phyloP scores from a whole-genome alignment of 2,113 vertebrate genomes.

The Leptobrachium leishanense region DNA sequence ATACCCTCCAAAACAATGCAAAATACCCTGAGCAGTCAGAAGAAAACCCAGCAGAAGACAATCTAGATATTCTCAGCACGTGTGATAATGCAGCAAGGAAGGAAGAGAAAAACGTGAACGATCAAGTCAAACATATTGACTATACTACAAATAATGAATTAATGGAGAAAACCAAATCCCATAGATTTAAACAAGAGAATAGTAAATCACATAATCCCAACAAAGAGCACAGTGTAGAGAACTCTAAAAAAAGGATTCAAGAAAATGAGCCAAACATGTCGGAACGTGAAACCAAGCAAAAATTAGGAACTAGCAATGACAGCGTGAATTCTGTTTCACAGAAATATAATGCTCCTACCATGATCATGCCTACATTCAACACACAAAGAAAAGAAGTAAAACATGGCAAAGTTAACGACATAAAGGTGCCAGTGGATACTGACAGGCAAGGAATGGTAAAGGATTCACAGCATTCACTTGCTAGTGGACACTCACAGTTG shows the following conservation, averaged over 20 bases:
- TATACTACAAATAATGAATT: too few species aligned
- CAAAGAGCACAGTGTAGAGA: too few species aligned
- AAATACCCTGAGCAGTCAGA: background rate
- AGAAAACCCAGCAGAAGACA: background rate
- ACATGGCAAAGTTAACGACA: background rate
- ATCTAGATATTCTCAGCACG: background rate
- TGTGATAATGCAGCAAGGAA: background rate
- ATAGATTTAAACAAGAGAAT: background rate
- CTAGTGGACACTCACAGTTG: background rate
- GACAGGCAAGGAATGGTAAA: background rate
- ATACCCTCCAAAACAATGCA: background rate
- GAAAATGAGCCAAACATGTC: background rate
- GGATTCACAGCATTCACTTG: background rate
- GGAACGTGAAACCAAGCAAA: background rate
- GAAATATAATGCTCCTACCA: background rate
- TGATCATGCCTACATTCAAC: background rate
- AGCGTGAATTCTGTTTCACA: background rate
- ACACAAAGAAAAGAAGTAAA: background rate
- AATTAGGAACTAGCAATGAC: background rate
- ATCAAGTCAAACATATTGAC: too few species aligned
- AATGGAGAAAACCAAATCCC: too few species aligned
- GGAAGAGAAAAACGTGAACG: background rate
- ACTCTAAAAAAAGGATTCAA: background rate
- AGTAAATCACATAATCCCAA: background rate
- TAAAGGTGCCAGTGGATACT: background rate